A percentile compares a stretch with the other conserved stretches of the same genome.
Evolutionary conservation across 1,140 invertebrate species (phyloP).

Genomic region (Branchinecta lindahli): DNA sequence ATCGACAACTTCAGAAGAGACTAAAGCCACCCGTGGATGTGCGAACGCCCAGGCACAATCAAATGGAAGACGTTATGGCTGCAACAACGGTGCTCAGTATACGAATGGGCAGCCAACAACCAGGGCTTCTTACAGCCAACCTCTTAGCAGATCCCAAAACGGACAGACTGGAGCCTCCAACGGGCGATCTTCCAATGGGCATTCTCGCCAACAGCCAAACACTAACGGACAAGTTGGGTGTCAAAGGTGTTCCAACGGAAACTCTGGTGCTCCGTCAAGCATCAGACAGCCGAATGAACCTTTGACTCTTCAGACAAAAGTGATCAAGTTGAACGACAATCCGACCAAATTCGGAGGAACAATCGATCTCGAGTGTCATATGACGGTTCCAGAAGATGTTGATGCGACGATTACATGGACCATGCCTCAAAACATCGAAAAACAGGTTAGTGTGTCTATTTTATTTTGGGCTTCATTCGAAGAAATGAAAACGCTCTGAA

Average conservation of each 20-base stretch:
- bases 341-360: not conserved
- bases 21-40: too few species aligned
- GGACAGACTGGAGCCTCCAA: not conserved
- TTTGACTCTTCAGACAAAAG: not conserved
- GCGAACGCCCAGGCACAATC: too few species aligned
- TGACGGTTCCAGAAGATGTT: not conserved
- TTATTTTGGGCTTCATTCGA: too few species aligned
- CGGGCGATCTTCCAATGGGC: not conserved
- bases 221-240: not conserved
- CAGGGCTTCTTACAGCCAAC: too few species aligned
- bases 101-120: too few species aligned
- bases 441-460: not conserved
- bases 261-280: not conserved
- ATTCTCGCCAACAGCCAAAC: not conserved
- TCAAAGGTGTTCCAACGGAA: not conserved
- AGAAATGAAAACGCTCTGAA: too few species aligned
- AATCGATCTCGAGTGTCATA: not conserved
- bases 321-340: not conserved
- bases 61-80: too few species aligned
- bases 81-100: too few species aligned
- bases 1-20: too few species aligned
- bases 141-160: too few species aligned
- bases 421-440: not conserved
- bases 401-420: not conserved
- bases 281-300: not conserved